Evolutionary conservation across 2,888 invertebrate genomes (phyloP).

Genomic region (Folsomia candida): DNA sequence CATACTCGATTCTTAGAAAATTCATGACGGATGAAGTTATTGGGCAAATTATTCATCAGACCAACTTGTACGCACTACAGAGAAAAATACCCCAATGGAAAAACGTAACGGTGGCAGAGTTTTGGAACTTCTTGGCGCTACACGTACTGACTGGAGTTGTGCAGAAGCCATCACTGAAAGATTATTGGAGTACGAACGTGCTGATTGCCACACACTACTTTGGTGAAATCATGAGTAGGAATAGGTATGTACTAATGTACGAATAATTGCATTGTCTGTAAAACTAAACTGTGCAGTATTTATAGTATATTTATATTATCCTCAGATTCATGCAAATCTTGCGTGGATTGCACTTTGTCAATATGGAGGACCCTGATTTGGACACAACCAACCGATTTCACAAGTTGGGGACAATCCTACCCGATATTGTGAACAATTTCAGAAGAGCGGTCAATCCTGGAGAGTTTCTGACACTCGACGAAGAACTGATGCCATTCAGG

Average conservation of each 20-base stretch:
- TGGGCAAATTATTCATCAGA: neutral
- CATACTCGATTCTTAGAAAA: neutral
- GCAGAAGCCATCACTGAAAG: slow-evolving; percentile 22
- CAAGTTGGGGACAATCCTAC: slow-evolving; percentile 32
- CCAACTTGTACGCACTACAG: neutral
- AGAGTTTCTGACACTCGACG: slow-evolving; percentile 29
- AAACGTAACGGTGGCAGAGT: neutral
- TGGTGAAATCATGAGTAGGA: slow-evolving; percentile 23
- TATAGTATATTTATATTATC: neutral
- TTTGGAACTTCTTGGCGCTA: slow-evolving; percentile 30
- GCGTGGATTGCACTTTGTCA: neutral
- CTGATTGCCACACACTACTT: slow-evolving; percentile 26
- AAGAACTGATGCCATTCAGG: slow-evolving; percentile 28
- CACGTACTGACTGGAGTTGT: slow-evolving; percentile 26
- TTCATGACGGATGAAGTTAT: neutral
- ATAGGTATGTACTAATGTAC: no score
- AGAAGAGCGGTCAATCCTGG: neutral
- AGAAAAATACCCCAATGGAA: slow-evolving; percentile 4
- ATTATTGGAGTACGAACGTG: slow-evolving; percentile 26
- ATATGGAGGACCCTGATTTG: neutral
- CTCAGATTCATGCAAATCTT: neutral
- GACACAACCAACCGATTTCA: slow-evolving; percentile 4
- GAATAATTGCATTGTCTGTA: neutral
- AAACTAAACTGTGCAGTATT: neutral
- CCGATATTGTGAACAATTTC: slow-evolving; percentile 8